Conservation (phyloP, 35 echinoderm and acorn worm genomes). For the Heliocidaris tuberculata region DNA sequence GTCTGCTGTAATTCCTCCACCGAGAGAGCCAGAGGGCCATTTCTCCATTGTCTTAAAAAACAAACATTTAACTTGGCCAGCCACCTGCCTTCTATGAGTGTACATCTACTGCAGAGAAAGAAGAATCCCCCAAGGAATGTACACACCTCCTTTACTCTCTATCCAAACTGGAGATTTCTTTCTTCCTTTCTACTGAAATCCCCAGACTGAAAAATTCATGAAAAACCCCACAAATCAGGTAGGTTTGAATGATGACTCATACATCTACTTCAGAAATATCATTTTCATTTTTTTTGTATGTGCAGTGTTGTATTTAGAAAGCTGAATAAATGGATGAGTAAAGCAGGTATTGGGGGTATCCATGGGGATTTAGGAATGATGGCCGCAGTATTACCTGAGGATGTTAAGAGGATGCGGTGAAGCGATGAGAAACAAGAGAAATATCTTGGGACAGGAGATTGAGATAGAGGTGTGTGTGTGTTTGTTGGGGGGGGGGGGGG, state of each 20-base stretch:
- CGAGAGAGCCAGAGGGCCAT: neutral
- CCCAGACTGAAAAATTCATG: constrained; percentile 3
- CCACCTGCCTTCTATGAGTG: neutral
- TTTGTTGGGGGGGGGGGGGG: too few relatives aligned
- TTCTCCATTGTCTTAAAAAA: constrained; percentile 4
- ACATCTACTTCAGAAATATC: constrained; percentile 28
- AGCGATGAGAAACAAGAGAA: neutral
- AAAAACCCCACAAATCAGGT: constrained; percentile 20
- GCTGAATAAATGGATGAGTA: constrained; percentile 39
- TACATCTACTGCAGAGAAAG: neutral
- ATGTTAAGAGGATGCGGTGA: constrained; percentile 25
- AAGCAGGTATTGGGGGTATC: constrained; percentile 14
- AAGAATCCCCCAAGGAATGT: neutral
- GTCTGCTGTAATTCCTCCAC: neutral
- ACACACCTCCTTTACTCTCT: neutral
- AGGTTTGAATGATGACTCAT: constrained; percentile 8
- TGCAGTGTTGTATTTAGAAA: constrained; percentile 4
- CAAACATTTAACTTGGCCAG: constrained; percentile 3
- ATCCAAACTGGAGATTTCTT: neutral
- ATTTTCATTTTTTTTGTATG: constrained; percentile 2
- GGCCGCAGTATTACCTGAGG: constrained; percentile 20
- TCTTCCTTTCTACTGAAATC: neutral
- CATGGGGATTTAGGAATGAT: neutral
- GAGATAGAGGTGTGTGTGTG: too few relatives aligned
- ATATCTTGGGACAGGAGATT: neutral